These are phyloP conservation scores for Penaeus monodon DNA, from an alignment of 2,888 invertebrate species.

Conservation along the genomic window DNA sequence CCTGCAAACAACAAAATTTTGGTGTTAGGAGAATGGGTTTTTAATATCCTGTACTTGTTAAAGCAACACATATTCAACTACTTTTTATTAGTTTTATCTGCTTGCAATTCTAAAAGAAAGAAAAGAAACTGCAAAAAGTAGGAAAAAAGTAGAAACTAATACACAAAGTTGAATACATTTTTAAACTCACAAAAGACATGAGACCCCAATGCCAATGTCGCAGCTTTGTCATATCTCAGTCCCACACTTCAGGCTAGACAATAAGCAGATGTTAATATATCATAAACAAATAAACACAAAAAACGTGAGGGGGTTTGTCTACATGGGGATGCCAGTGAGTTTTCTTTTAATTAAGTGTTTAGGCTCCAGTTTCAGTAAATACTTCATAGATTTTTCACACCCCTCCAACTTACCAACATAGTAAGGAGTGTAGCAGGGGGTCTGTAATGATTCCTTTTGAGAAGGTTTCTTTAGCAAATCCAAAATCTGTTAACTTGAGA, in stretches of 20 bases:
- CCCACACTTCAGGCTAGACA: slow-evolving; percentile 84
- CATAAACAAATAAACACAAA: slow-evolving; percentile 33
- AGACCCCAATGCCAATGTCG: slow-evolving; percentile 97
- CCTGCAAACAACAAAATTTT: slow-evolving; percentile 66
- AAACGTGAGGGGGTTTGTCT: background rate
- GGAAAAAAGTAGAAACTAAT: background rate
- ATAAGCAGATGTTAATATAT: background rate
- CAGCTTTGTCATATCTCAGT: slow-evolving; percentile 98
- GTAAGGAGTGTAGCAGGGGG: slow-evolving; percentile 99
- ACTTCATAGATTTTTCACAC: too few species aligned
- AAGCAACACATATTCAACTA: too few species aligned
- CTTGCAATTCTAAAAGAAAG: background rate
- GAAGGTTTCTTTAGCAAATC: slow-evolving; percentile 96
- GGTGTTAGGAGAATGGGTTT: background rate
- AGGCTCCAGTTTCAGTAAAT: too few species aligned
- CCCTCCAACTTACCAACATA: slow-evolving; percentile 84
- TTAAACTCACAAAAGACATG: slow-evolving; percentile 90
- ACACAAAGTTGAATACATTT: background rate
- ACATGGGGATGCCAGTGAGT: too few species aligned
- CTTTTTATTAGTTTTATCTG: too few species aligned
- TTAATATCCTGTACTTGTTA: too few species aligned
- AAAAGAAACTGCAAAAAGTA: background rate
- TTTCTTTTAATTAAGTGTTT: too few species aligned
- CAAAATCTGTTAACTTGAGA: slow-evolving; percentile 97
- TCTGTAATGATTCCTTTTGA: slow-evolving; percentile 90